Conservation (phyloP, 2,797 vertebrate genomes). For the Streptopelia turtur region DNA sequence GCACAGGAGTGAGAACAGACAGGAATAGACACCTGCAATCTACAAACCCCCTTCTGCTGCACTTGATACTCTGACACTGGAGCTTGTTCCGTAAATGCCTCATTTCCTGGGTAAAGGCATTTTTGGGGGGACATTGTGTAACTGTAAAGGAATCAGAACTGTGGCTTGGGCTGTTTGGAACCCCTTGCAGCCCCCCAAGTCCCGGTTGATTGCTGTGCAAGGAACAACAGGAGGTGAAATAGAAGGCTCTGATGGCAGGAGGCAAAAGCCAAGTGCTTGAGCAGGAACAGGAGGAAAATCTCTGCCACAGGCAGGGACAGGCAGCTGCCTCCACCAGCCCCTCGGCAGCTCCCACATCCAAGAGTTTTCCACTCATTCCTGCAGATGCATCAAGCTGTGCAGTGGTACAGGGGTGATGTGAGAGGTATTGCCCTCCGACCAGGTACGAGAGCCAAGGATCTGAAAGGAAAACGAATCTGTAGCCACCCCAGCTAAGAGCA, state of each 20-base stretch:
- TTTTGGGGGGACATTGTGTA: background rate
- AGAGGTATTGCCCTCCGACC: fast-evolving
- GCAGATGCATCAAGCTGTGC: background rate
- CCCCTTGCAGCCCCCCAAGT: background rate
- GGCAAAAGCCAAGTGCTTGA: background rate
- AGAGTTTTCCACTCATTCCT: background rate
- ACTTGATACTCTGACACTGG: fast-evolving
- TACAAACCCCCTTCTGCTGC: background rate
- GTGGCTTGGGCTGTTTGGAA: background rate
- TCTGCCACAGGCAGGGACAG: too few relatives aligned
- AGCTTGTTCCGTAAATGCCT: background rate
- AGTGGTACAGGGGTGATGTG: too few relatives aligned
- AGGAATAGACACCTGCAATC: background rate
- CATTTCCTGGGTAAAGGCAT: fast-evolving
- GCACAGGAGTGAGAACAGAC: background rate
- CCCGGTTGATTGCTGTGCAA: background rate
- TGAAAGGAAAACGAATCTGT: background rate
- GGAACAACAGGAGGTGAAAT: background rate
- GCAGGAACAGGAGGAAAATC: background rate
- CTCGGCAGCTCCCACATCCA: background rate
- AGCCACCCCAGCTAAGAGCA: background rate
- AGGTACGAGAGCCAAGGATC: too few relatives aligned
- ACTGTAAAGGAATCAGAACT: background rate
- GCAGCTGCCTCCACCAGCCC: background rate
- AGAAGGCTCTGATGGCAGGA: background rate